A percentile compares a stretch with the other conserved stretches of the same genome.
Evolutionary conservation across 2,888 invertebrate species (phyloP).

Genomic region (Lucinisca nassula): DNA sequence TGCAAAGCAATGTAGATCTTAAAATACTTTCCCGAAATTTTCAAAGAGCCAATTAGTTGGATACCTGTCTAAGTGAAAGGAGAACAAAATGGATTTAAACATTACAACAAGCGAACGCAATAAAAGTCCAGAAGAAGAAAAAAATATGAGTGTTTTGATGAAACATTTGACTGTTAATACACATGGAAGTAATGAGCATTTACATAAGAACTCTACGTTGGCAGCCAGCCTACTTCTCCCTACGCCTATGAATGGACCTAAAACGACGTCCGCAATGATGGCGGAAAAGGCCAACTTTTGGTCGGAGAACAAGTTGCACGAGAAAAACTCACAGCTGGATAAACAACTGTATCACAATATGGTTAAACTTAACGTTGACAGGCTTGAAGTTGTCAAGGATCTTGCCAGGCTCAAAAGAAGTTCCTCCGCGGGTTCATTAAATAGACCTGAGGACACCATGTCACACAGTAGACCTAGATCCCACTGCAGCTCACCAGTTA

Average conservation of each 20-base stretch:
- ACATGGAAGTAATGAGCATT: neutral
- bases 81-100: neutral
- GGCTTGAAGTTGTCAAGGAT: slow-evolving; percentile 52
- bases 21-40: too few species aligned
- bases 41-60: too few species aligned
- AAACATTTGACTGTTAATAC: neutral
- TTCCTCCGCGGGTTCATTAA: slow-evolving; percentile 47
- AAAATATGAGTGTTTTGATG: neutral
- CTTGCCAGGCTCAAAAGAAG: slow-evolving; percentile 56
- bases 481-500: neutral
- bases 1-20: too few species aligned
- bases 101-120: neutral
- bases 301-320: slow-evolving; percentile 54
- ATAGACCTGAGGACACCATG: neutral
- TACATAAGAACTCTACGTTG: neutral
- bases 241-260: slow-evolving; percentile 1
- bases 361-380: slow-evolving; percentile 56
- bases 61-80: too few species aligned
- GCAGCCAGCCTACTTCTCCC: neutral
- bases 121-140: neutral
- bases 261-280: slow-evolving; percentile 55
- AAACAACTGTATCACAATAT: slow-evolving; percentile 58
- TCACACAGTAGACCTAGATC: neutral
- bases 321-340: slow-evolving; percentile 49
- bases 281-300: slow-evolving; percentile 59